Conservation (phyloP, 1,140 invertebrate genomes). For the Euura lappo region DNA sequence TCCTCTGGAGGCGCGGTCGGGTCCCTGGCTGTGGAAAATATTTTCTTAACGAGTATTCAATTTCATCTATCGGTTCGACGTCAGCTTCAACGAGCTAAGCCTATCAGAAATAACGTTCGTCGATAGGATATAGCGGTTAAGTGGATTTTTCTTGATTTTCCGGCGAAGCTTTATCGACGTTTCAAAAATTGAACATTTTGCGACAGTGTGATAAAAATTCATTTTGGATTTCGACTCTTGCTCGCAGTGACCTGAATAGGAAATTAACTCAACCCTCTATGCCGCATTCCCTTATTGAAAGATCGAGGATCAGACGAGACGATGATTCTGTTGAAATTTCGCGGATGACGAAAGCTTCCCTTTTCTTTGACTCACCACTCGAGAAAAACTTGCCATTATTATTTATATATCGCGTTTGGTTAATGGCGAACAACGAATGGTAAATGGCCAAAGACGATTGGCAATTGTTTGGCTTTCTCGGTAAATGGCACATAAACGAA, state of each 20-base stretch:
- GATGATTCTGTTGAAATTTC: no score
- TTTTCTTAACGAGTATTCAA: slow-evolving; percentile 43
- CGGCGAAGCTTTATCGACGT: slow-evolving; percentile 8
- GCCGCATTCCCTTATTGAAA: no score
- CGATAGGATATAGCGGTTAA: not conserved
- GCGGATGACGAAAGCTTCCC: no score
- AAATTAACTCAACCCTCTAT: no score
- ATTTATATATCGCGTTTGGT: not conserved
- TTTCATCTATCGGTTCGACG: slow-evolving; percentile 35
- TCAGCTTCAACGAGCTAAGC: not conserved
- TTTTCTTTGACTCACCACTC: no score
- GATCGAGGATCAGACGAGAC: no score
- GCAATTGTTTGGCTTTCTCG: slow-evolving; percentile 36
- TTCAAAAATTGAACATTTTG: slow-evolving; percentile 20
- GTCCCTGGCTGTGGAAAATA: slow-evolving; percentile 27
- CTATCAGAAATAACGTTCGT: not conserved
- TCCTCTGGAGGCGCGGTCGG: not conserved
- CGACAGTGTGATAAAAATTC: not conserved
- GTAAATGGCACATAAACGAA: slow-evolving; percentile 40
- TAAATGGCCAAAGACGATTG: slow-evolving; percentile 1
- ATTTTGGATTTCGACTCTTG: not conserved
- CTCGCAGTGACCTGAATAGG: no score
- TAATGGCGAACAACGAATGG: slow-evolving; percentile 3
- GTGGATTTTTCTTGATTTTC: slow-evolving; percentile 27
- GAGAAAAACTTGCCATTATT: no score